These are phyloP conservation scores for Megalops atlanticus DNA, from an alignment of 2,113 vertebrate species.

Conservation along the genomic window DNA sequence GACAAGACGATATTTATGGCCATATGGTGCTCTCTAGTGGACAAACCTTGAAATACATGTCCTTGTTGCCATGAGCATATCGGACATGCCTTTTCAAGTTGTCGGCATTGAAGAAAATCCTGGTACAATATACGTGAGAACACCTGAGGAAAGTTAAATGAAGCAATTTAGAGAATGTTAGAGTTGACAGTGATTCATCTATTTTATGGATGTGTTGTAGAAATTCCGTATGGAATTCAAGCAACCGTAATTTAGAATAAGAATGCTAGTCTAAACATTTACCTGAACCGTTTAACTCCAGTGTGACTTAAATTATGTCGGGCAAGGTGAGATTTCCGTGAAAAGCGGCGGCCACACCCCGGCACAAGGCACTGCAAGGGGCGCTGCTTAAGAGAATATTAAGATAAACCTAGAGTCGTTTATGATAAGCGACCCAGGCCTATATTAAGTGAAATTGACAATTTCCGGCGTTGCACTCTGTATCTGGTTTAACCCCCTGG, in stretches of 20 bases:
- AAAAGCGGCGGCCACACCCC: conserved; percentile 62
- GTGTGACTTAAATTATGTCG: conserved; percentile 61
- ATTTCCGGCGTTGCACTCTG: no score
- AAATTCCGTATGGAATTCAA: no score
- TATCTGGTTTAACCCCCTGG: no score
- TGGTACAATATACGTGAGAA: conserved; percentile 42
- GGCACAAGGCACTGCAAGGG: conserved; percentile 52
- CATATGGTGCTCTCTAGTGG: conserved; percentile 43
- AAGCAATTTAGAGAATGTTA: neutral
- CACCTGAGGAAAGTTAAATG: conserved; percentile 55
- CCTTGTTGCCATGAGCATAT: conserved; percentile 54
- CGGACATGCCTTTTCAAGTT: conserved; percentile 59
- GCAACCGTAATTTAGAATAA: no score
- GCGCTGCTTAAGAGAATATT: conserved; percentile 47
- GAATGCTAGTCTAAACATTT: neutral
- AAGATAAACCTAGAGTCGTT: neutral
- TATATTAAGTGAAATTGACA: no score
- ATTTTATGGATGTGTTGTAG: neutral
- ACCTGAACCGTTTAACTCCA: conserved; percentile 60
- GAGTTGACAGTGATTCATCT: neutral
- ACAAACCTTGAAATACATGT: conserved; percentile 66
- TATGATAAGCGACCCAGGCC: no score
- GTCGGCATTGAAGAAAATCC: conserved; percentile 44
- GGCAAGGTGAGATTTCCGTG: conserved; percentile 58
- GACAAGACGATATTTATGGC: neutral